A percentile compares a stretch with the other conserved stretches of the same genome.
Evolutionary conservation across 2,888 invertebrate genomes (phyloP).

Genomic region (Cheilosia urbana): DNA sequence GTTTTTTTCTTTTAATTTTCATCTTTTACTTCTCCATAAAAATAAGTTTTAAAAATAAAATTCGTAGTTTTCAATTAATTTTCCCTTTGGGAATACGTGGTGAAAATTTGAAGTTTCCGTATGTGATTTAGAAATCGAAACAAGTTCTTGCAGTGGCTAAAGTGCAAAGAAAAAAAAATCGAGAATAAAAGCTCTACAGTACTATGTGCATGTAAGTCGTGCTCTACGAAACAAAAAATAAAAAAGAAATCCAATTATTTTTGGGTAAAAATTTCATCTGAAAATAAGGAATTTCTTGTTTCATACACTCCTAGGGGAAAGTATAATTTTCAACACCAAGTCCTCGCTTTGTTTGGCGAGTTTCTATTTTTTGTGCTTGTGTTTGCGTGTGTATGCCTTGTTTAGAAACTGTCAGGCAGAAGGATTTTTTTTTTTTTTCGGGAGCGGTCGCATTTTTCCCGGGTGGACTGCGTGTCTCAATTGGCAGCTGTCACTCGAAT

Average conservation of each 20-base stretch:
- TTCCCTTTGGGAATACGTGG: slow-evolving; percentile 63
- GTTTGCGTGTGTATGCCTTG: slow-evolving; percentile 52
- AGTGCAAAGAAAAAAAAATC: slow-evolving; percentile 13
- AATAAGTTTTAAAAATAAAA: slow-evolving; percentile 24
- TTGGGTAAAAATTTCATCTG: slow-evolving; percentile 11
- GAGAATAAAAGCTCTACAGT: slow-evolving; percentile 7
- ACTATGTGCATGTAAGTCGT: slow-evolving; percentile 46
- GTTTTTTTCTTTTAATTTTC: slow-evolving; percentile 27
- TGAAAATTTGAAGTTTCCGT: slow-evolving; percentile 59
- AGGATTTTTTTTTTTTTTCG: slow-evolving; percentile 57
- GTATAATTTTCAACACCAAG: slow-evolving; percentile 43
- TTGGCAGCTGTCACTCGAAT: slow-evolving; percentile 64
- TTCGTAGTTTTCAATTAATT: slow-evolving; percentile 9
- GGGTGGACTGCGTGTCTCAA: slow-evolving; percentile 60
- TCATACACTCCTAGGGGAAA: slow-evolving; percentile 62
- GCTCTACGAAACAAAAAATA: neutral
- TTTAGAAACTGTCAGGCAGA: slow-evolving; percentile 59
- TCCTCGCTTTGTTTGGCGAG: slow-evolving; percentile 1
- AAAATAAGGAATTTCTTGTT: slow-evolving; percentile 33
- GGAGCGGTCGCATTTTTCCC: slow-evolving; percentile 72
- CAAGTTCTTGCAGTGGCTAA: slow-evolving; percentile 27
- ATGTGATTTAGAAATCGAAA: slow-evolving; percentile 66
- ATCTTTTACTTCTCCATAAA: slow-evolving; percentile 11
- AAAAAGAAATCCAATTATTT: slow-evolving; percentile 19
- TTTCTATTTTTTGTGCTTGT: slow-evolving; percentile 22